These are phyloP conservation scores for Paradoxurus hermaphroditus DNA, from an alignment of 2,113 vertebrate species.

Conservation along the genomic window DNA sequence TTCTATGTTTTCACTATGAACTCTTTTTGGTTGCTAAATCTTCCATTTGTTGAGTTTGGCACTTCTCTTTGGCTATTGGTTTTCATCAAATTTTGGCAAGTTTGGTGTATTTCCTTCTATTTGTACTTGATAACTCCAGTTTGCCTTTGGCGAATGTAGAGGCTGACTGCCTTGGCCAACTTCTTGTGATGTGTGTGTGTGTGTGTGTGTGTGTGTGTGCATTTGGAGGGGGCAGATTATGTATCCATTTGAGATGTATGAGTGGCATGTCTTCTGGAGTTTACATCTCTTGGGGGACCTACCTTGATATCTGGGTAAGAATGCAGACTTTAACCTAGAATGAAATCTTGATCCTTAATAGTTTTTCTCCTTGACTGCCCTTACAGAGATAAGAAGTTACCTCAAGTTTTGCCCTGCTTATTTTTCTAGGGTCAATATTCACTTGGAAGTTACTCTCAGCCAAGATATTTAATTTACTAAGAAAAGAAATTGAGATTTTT, in stretches of 20 bases:
- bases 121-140: constrained; percentile 6
- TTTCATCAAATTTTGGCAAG: constrained; percentile 25
- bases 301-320: not conserved
- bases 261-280: not conserved
- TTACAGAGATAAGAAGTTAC: not conserved
- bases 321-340: not conserved
- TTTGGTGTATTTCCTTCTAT: constrained; percentile 11
- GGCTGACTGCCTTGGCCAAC: not conserved
- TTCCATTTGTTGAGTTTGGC: not conserved
- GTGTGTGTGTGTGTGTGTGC: no score
- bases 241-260: not conserved
- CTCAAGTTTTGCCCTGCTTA: not conserved
- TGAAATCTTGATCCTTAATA: not conserved
- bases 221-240: not conserved
- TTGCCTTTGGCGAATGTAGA: not conserved
- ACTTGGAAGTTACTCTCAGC: not conserved
- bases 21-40: not conserved
- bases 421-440: not conserved
- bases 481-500: constrained; percentile 21
- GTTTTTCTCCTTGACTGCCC: not conserved
- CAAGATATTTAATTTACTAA: constrained; percentile 32
- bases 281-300: not conserved
- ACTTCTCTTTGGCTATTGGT: not conserved
- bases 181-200: not conserved
- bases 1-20: not conserved